phyloP scores from a whole-genome alignment of 2,113 vertebrate species.

The Taurulus bubalis region DNA sequence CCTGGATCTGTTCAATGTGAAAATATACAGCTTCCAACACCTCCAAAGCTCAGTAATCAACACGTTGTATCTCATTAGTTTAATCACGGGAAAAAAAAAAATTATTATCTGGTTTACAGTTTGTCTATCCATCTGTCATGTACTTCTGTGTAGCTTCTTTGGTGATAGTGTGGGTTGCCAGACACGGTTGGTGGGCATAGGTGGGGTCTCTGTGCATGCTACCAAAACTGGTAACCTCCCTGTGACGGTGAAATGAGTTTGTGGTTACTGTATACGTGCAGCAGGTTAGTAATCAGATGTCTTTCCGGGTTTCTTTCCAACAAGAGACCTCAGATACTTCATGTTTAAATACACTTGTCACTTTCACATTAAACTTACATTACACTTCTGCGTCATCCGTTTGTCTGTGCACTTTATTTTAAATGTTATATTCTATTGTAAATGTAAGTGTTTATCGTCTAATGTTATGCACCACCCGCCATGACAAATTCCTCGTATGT shows the following conservation, averaged over 20 bases:
- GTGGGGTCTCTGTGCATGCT: not conserved
- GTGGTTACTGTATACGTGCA: not conserved
- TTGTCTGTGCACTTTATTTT: no score
- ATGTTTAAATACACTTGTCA: no score
- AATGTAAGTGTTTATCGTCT: no score
- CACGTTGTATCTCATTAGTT: not conserved
- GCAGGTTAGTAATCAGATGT: not conserved
- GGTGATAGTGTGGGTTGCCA: not conserved
- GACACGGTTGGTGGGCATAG: not conserved
- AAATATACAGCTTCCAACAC: not conserved
- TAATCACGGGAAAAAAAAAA: not conserved
- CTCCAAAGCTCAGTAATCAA: constrained; percentile 9
- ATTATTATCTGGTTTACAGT: not conserved
- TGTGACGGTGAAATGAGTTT: not conserved
- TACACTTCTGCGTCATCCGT: no score
- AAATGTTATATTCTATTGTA: no score
- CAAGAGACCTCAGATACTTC: no score
- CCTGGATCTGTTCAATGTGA: not conserved
- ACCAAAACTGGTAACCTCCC: not conserved
- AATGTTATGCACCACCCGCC: no score
- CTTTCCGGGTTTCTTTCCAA: no score
- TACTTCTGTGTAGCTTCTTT: constrained; percentile 3
- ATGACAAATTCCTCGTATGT: no score
- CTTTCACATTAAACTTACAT: no score
- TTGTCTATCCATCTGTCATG: not conserved